Conservation (phyloP, 2,888 invertebrate genomes). For the Sussaba pulchella region DNA sequence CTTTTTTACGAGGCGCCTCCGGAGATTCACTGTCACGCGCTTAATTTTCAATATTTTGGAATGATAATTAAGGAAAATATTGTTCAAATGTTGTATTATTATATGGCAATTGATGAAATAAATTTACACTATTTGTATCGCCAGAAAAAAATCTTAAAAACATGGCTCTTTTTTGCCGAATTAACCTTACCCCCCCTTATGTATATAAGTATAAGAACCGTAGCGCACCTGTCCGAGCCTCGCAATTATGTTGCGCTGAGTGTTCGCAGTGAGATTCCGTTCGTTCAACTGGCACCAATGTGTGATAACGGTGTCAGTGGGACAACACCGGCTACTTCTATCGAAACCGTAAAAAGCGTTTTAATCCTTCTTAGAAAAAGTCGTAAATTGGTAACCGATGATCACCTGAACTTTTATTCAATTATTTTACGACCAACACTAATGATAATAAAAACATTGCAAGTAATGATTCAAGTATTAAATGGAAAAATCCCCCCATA, state of each 20-base stretch:
- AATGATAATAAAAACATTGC: too few relatives aligned
- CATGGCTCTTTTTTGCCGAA: too few relatives aligned
- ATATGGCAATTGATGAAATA: too few relatives aligned
- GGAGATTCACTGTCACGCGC: too few relatives aligned
- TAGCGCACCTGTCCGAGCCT: conserved; percentile 28
- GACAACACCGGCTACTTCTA: conserved; percentile 36
- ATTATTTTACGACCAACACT: neutral
- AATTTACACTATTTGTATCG: too few relatives aligned
- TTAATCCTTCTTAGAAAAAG: conserved; percentile 44
- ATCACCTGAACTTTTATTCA: neutral
- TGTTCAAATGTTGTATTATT: too few relatives aligned
- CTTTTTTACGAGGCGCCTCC: too few relatives aligned
- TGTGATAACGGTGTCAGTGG: conserved; percentile 63
- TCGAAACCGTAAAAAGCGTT: conserved; percentile 60
- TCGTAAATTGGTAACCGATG: neutral
- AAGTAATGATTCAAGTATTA: neutral
- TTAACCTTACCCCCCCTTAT: too few relatives aligned
- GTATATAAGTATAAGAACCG: conserved; percentile 1
- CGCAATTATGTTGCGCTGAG: conserved; percentile 23
- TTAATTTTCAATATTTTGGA: too few relatives aligned
- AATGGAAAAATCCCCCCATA: too few relatives aligned
- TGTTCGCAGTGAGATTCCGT: conserved; percentile 33
- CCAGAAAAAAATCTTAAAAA: too few relatives aligned
- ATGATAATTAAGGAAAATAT: too few relatives aligned
- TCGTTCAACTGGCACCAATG: conserved; percentile 35